Evolutionary conservation across 2,113 vertebrate genomes (phyloP).

Genomic region (Myotis brandtii): DNA sequence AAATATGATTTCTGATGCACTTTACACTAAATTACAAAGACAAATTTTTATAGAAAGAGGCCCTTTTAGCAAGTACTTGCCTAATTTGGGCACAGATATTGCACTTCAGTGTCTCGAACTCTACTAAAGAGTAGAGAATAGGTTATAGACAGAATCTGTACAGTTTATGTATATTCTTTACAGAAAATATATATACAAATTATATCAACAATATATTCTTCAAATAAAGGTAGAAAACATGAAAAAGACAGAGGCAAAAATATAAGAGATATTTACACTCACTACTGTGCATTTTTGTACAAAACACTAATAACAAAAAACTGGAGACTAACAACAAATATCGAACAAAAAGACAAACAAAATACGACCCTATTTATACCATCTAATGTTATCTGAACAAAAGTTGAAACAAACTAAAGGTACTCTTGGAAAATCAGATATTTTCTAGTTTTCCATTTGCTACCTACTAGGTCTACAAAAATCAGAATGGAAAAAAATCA

Average conservation of each 20-base stretch:
- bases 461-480: constrained; percentile 20
- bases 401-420: neutral
- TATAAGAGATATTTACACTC: constrained; percentile 31
- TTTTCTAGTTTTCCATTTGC: constrained; percentile 58
- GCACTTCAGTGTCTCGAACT: constrained; percentile 60
- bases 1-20: constrained; percentile 49
- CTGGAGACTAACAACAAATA: neutral
- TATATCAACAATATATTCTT: constrained; percentile 47
- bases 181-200: constrained; percentile 50
- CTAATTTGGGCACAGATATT: constrained; percentile 52
- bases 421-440: constrained; percentile 47
- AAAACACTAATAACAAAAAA: constrained; percentile 12
- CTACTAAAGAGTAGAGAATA: constrained; percentile 78
- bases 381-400: constrained; percentile 38
- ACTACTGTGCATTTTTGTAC: neutral
- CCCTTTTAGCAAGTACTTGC: constrained; percentile 30
- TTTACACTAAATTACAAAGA: constrained; percentile 66
- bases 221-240: constrained; percentile 65
- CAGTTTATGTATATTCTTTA: constrained; percentile 23
- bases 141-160: neutral
- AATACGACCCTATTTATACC: neutral
- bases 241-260: constrained; percentile 4
- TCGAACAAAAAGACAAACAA: constrained; percentile 1
- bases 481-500: constrained; percentile 47
- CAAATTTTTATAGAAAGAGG: neutral